Conservation (phyloP, 2,113 vertebrate genomes). For the Spheniscus mendiculus region DNA sequence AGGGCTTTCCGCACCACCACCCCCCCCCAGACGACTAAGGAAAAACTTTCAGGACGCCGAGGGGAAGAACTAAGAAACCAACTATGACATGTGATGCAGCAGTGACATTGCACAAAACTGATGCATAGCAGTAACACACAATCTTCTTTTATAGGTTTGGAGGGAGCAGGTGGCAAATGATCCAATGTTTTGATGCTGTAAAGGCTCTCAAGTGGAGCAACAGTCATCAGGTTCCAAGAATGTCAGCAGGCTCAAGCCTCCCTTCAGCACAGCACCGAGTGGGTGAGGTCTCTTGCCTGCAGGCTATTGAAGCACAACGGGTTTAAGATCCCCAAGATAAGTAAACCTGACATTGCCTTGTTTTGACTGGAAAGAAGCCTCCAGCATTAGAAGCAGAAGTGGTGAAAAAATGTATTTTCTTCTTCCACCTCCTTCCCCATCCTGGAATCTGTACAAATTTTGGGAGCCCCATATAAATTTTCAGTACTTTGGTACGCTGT, state of each 20-base stretch:
- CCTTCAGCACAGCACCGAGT: neutral
- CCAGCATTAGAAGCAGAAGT: neutral
- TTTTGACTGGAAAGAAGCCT: slow-evolving; percentile 33
- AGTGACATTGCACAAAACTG: neutral
- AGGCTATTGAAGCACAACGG: neutral
- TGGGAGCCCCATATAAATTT: neutral
- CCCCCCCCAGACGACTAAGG: neutral
- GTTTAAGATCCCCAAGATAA: slow-evolving; percentile 7
- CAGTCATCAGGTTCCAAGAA: neutral
- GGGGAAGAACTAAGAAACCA: neutral
- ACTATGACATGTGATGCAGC: neutral
- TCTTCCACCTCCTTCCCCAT: neutral
- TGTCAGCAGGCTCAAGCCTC: neutral
- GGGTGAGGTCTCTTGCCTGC: slow-evolving; percentile 11
- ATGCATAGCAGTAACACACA: neutral
- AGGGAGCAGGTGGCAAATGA: slow-evolving; percentile 37
- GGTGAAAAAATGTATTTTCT: neutral
- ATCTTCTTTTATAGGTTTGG: neutral
- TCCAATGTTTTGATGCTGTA: slow-evolving; percentile 1
- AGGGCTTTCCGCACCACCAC: neutral
- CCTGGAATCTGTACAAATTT: neutral
- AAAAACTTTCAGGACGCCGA: neutral
- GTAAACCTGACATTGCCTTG: neutral
- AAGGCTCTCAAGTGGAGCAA: neutral
- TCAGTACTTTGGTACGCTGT: neutral